Percentiles rank a stretch among this genome's conserved stretches.
Conservation (phyloP, 2,797 vertebrate species). For the Danio jaintianensis region DNA sequence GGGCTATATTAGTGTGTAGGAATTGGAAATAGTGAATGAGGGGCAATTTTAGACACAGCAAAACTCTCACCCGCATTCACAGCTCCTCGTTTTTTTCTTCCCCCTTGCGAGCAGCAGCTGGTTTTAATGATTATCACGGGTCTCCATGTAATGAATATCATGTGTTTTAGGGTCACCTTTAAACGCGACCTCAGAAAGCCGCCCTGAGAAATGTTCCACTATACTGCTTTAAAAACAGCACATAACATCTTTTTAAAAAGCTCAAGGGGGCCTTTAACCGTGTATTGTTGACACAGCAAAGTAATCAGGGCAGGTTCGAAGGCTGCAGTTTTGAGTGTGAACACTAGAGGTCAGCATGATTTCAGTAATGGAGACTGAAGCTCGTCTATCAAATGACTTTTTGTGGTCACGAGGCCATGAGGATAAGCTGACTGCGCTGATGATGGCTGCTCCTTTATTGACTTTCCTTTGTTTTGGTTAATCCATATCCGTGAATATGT, state of each 20-base stretch:
- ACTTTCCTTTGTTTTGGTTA: neutral
- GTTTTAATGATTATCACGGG: slow-evolving; percentile 45
- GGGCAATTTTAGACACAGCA: too few species aligned
- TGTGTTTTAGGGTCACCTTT: slow-evolving; percentile 43
- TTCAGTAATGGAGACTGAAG: slow-evolving; percentile 15
- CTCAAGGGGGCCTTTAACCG: neutral
- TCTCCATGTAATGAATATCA: slow-evolving; percentile 41
- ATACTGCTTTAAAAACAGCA: slow-evolving; percentile 17
- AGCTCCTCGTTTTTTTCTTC: neutral
- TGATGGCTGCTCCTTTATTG: slow-evolving; percentile 4
- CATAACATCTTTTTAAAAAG: neutral
- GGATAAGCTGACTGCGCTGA: neutral
- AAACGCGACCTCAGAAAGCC: slow-evolving; percentile 2
- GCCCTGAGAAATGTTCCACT: neutral
- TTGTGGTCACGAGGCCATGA: neutral
- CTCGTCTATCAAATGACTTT: neutral
- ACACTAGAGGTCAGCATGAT: slow-evolving; percentile 72
- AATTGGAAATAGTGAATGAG: too few species aligned
- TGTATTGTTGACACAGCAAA: neutral
- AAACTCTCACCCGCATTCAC: neutral
- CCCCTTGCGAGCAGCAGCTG: slow-evolving; percentile 38
- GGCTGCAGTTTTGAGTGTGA: neutral
- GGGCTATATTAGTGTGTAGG: too few species aligned
- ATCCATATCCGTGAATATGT: neutral
- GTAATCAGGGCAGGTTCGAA: neutral